Evolutionary conservation across 53 echinoderm and acorn worm genomes (phyloP).

Genomic region (Zoroaster sp.): DNA sequence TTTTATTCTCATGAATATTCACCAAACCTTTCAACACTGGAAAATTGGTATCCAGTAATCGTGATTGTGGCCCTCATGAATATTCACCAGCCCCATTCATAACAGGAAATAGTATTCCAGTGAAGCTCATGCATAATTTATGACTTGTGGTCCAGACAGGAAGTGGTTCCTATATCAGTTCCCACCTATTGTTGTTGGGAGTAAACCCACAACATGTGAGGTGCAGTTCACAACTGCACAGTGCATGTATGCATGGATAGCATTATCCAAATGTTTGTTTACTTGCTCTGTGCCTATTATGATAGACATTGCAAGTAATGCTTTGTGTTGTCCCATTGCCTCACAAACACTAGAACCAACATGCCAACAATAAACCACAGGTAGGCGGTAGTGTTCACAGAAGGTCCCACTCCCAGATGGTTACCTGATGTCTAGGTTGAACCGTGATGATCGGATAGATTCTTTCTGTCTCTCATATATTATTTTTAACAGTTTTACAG

Average conservation of each 20-base stretch:
- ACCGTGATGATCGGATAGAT: background rate
- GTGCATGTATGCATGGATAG: background rate
- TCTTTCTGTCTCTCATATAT: too few species aligned
- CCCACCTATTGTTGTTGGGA: conserved; percentile 8
- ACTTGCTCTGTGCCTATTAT: background rate
- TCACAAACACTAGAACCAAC: background rate
- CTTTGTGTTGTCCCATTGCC: background rate
- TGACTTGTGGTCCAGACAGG: conserved; percentile 41
- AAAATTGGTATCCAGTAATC: too few species aligned
- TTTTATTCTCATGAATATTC: too few species aligned
- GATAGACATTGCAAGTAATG: background rate
- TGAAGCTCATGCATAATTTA: background rate
- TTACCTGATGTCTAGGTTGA: background rate
- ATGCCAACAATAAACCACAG: background rate
- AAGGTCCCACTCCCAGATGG: background rate
- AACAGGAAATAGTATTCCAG: background rate
- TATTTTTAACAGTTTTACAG: too few species aligned
- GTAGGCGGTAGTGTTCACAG: background rate
- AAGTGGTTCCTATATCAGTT: background rate
- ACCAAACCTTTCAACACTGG: too few species aligned
- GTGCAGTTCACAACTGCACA: background rate
- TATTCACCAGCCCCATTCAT: conserved; percentile 5
- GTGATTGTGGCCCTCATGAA: background rate
- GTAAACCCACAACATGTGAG: background rate
- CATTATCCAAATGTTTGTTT: conserved; percentile 3